Percentiles rank a stretch among this genome's conserved stretches.
These are phyloP conservation scores for Temnothorax nylanderi DNA, from an alignment of 1,140 invertebrate species.

Conservation along the genomic window DNA sequence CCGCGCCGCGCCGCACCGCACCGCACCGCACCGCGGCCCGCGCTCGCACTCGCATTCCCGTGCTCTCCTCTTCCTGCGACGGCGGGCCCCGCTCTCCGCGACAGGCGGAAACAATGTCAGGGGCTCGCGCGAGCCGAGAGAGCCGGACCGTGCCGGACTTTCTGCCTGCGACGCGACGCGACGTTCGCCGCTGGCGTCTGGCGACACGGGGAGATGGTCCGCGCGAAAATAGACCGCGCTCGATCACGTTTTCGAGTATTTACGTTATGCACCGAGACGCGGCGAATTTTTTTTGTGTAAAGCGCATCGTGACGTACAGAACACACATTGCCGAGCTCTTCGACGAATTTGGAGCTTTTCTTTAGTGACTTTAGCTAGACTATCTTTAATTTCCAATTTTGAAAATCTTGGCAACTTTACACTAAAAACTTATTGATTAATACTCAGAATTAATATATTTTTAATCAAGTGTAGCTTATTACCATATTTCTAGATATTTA, in stretches of 20 bases:
- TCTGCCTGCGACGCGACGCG: not conserved
- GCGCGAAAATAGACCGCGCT: not conserved
- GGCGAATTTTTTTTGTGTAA: not conserved
- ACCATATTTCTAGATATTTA: not conserved
- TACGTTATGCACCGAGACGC: not conserved
- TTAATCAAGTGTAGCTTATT: not conserved
- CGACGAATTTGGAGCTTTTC: not conserved
- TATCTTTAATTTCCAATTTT: not conserved
- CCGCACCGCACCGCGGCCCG: conserved; percentile 36
- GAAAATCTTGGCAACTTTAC: not conserved
- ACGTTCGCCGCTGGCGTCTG: not conserved
- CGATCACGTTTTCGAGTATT: not conserved
- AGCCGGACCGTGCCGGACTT: not conserved
- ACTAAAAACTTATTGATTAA: not conserved
- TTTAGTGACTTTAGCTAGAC: not conserved
- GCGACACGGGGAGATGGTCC: not conserved
- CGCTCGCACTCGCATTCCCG: conserved; percentile 40
- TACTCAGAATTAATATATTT: not conserved
- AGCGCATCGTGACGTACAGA: too few relatives aligned
- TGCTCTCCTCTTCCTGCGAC: conserved; percentile 54
- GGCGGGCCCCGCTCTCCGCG: conserved; percentile 8
- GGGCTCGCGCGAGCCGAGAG: conserved; percentile 43
- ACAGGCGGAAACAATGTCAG: conserved; percentile 69
- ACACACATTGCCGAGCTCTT: too few relatives aligned
- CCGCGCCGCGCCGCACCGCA: conserved; percentile 34